A percentile compares a stretch with the other conserved stretches of the same genome.
These are phyloP conservation scores for Harmothoe impar DNA, from an alignment of 2,888 invertebrate genomes.

Conservation along the genomic window DNA sequence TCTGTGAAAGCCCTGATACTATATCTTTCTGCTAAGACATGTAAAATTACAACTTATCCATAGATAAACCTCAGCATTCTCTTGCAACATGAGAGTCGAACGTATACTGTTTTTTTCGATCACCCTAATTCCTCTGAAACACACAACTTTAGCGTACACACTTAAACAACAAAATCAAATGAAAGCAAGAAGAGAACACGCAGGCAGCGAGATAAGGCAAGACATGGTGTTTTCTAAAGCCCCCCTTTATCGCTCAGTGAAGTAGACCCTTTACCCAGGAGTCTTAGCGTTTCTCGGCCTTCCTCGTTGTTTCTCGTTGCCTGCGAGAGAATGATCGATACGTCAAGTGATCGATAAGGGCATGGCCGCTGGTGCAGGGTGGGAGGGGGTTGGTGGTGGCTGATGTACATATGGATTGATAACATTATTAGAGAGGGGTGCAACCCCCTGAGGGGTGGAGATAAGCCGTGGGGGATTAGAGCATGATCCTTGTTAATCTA, in stretches of 20 bases:
- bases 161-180: no score
- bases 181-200: background rate
- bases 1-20: no score
- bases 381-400: background rate
- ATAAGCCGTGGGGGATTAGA: constrained; percentile 28
- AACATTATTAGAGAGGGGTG: constrained; percentile 31
- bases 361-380: background rate
- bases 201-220: background rate
- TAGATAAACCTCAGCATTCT: no score
- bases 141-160: no score
- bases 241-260: constrained; percentile 1
- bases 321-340: constrained; percentile 25
- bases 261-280: background rate
- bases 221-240: background rate
- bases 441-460: background rate
- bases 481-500: constrained; percentile 16
- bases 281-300: constrained; percentile 7
- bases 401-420: constrained; percentile 26
- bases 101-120: no score
- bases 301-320: constrained; percentile 34
- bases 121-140: no score
- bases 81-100: no score
- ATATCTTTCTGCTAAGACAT: no score
- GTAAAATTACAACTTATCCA: no score
- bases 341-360: constrained; percentile 21